Evolutionary conservation across 2,113 vertebrate species (phyloP), one percentile per base, ranked within the genome.

Genomic region (Bagarius yarrelli): DNA sequence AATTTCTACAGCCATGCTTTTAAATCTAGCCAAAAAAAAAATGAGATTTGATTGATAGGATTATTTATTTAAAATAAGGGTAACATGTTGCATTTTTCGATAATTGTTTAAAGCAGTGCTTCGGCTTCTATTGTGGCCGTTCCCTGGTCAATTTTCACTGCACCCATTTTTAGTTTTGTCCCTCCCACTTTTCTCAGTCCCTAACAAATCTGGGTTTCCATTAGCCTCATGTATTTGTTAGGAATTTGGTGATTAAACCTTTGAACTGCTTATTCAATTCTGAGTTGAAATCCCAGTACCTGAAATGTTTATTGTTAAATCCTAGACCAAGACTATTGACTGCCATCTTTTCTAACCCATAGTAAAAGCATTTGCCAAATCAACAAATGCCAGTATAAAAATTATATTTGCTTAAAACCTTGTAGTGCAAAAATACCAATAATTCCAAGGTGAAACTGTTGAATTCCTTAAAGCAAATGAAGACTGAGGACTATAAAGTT

Each of bases 401-500:
- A 70, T 25, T 67, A 81, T 18, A 30, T 5, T 19, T 5, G 21
- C 13, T 66, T 67, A 78, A 75, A 74, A 44, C 40, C 21, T 55
- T 5, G 56, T 34, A 30, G 56, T 30, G 14, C 61, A 30, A 47
- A 77, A 53, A 50, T 72, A 18, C 27, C 76, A 76, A 77, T 69
- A 36, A 83, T 56, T 69, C n/a, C 75, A 55, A 32, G 53, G 44
- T 60, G 36, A 19, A 60, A 67, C 56, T 16, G 50, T 53, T 63
- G 72, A 15, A 53, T 18, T 56, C 55, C 36, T n/a, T 81, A 25
- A 64, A 25, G 5, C 19, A 72, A 82, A 34, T 52, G 36, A 80
- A 74, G 53, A 74, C 66, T 83, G 78, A 81, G 63, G 81, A 82
- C 78, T 83, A 27, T 53, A 27, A 81, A 81, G 79, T 69, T 86